Conservation (phyloP, 2,113 vertebrate species). For the Bettongia penicillata region DNA sequence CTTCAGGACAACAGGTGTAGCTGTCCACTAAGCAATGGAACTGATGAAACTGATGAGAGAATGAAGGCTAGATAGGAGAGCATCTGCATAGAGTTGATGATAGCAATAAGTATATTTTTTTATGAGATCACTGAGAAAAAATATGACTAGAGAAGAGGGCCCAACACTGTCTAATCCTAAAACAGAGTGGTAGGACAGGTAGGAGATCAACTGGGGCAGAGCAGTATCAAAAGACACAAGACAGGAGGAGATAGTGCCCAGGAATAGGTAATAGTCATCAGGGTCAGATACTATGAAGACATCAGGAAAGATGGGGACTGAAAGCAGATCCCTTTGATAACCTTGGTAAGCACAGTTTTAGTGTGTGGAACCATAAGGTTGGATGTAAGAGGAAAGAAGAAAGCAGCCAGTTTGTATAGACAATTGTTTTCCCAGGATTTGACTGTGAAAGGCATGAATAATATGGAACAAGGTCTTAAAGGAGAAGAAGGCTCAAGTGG, state of each 20-base stretch:
- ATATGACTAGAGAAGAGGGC: not conserved
- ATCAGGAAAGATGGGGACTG: not conserved
- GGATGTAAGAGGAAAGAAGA: not conserved
- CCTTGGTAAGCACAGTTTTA: not conserved
- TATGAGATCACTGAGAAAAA: not conserved
- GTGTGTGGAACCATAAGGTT: not conserved
- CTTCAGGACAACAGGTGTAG: not conserved
- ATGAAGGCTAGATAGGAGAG: not conserved
- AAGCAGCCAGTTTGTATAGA: not conserved
- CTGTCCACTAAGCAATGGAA: not conserved
- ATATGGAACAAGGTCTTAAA: not conserved
- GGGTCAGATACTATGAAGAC: not conserved
- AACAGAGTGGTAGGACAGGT: not conserved
- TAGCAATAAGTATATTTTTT: not conserved
- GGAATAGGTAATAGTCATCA: not conserved
- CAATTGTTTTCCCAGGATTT: not conserved
- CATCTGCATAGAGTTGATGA: not conserved
- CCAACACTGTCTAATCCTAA: not conserved
- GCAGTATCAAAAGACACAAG: not conserved
- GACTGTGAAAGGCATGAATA: not conserved
- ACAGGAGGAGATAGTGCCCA: not conserved
- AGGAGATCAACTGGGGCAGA: not conserved
- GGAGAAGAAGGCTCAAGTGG: not conserved
- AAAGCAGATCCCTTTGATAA: not conserved
- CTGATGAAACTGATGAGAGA: not conserved